Evolutionary conservation across 1,140 invertebrate genomes (phyloP), one percentile per base, ranked within the genome.

Genomic region (Manduca sexta): DNA sequence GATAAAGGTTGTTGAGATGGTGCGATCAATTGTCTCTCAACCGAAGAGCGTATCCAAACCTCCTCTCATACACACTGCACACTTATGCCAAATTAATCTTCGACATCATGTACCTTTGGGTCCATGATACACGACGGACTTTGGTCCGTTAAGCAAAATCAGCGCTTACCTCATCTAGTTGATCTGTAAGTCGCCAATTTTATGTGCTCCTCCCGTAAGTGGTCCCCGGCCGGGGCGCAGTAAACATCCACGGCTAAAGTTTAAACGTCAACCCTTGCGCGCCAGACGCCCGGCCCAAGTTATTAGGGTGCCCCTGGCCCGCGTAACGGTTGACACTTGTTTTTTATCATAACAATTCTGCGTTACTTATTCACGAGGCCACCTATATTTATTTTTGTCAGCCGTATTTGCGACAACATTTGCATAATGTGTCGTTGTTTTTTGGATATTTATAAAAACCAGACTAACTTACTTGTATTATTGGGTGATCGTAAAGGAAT

Each of bases 181-280:
- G 13, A 12, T 21, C 14, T 41, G 13, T 66, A 71, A 35, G 15
- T 60, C 68, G 39, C 51, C 54, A 65, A 61, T 68, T 68, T 71
- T 63, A 73, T 71, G 60, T 64, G 55, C 69, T 59, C 52, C 58
- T 56, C 52, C 8, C 49, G 62, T 73, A 74, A 77, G 74, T 77
- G 72, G 59, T 59, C 58, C 47, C 46, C 40, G 53, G 45, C 40
- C 55, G 48, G 55, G 43, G 39, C 59, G 61, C 57, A 71, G 62
- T 74, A 77, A 77, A 73, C 65, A 73, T 67, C 52, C 64, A 64
- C 63, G 60, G 59, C 57, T 68, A 65, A 74, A 73, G 67, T 74
- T 74, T 74, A 71, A 73, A 54, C 73, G 69, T 68, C 67, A 74
- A 72, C 70, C 70, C 70, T 66, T 68, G 57, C 50, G 58, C 65